These are phyloP conservation scores for Megalonaias nervosa DNA, from an alignment of 1,140 invertebrate genomes.

Conservation along the genomic window DNA sequence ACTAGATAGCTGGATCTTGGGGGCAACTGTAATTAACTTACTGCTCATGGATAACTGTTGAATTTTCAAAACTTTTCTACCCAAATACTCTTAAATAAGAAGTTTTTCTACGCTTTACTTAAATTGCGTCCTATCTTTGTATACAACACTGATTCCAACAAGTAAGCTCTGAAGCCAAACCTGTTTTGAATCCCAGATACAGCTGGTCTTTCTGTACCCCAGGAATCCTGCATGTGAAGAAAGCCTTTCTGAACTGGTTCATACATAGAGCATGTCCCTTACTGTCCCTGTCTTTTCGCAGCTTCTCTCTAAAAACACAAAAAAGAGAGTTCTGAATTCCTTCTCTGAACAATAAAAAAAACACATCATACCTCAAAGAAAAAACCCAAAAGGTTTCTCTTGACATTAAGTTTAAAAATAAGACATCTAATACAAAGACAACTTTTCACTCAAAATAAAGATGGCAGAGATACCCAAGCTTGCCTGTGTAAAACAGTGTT, in stretches of 20 bases:
- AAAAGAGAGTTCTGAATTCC: slow-evolving; percentile 4
- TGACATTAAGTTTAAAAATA: neutral
- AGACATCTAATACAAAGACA: neutral
- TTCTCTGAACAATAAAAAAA: neutral
- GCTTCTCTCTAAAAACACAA: slow-evolving; percentile 53
- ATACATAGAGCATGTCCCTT: slow-evolving; percentile 62
- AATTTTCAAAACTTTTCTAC: no score
- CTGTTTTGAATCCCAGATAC: slow-evolving; percentile 58
- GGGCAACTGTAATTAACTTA: no score
- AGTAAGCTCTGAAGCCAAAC: slow-evolving; percentile 20
- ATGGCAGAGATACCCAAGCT: no score
- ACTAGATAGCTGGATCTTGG: no score
- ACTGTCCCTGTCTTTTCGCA: slow-evolving; percentile 59
- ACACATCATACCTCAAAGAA: neutral
- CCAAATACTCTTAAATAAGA: no score
- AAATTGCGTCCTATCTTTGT: no score
- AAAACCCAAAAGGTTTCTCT: neutral
- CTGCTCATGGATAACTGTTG: no score
- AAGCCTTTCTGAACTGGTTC: slow-evolving; percentile 69
- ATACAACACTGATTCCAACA: no score
- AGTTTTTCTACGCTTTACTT: no score
- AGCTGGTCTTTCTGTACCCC: slow-evolving; percentile 56
- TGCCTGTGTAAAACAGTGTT: no score
- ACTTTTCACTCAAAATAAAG: no score
- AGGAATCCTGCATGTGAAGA: slow-evolving; percentile 68